Conservation (phyloP, 2,797 vertebrate species). For the Onychomys torridus region DNA sequence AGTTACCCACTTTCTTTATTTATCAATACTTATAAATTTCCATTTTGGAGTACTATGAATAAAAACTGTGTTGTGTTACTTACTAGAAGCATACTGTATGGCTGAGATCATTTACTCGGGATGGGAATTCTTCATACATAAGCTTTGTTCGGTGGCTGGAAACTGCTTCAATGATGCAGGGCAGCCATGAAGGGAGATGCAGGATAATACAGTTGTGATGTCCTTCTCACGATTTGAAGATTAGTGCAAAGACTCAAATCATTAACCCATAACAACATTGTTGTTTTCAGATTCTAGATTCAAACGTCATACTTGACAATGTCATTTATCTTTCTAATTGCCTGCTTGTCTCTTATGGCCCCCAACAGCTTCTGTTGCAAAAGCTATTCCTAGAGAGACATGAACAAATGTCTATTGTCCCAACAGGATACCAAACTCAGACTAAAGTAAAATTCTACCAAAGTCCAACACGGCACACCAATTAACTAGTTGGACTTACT, state of each 20-base stretch:
- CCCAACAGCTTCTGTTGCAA: neutral
- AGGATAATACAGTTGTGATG: neutral
- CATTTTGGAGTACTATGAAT: neutral
- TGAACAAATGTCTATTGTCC: neutral
- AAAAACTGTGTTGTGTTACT: neutral
- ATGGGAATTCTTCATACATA: neutral
- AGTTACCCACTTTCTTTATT: conserved; percentile 29
- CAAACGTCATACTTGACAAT: neutral
- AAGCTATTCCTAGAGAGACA: neutral
- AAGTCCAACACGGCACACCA: neutral
- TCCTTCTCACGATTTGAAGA: neutral
- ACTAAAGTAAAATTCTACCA: neutral
- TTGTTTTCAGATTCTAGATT: neutral
- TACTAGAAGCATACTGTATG: neutral
- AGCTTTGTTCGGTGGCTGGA: neutral
- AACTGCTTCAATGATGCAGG: neutral
- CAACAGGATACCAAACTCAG: neutral
- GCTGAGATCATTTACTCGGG: neutral
- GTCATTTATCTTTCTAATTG: neutral
- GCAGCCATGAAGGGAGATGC: neutral
- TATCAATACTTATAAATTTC: neutral
- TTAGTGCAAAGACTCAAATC: neutral
- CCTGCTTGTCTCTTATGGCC: neutral
- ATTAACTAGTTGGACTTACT: neutral
- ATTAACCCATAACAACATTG: neutral